phyloP scores from a whole-genome alignment of 1,140 invertebrate genomes.

The Bombyx mandarina region DNA sequence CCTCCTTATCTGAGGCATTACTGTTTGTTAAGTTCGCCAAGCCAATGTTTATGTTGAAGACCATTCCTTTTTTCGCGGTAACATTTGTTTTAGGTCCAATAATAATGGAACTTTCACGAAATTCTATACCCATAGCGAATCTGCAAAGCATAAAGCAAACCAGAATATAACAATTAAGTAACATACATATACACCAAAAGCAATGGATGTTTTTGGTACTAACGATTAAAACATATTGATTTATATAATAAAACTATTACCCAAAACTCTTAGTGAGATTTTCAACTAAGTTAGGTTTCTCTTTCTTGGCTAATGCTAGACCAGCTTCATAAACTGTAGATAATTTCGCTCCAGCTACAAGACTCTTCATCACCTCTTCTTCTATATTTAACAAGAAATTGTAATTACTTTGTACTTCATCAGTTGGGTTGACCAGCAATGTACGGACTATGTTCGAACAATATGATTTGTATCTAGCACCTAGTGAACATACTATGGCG shows the following conservation, averaged over 20 bases:
- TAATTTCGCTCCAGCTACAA: conserved; percentile 88
- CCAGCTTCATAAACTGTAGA: conserved; percentile 92
- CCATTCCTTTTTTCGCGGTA: conserved; percentile 93
- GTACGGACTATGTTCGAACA: conserved; percentile 99
- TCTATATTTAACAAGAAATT: conserved; percentile 94
- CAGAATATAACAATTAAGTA: not conserved
- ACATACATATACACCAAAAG: too few species aligned
- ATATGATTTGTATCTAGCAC: conserved; percentile 96
- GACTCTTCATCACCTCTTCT: conserved; percentile 89
- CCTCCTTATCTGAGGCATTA: conserved; percentile 86
- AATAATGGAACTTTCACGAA: conserved; percentile 93
- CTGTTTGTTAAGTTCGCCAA: conserved; percentile 90
- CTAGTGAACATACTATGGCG: conserved; percentile 95
- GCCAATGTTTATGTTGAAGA: conserved; percentile 97
- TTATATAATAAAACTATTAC: conserved; percentile 43
- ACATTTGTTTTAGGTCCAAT: conserved; percentile 91
- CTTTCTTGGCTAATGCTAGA: conserved; percentile 86
- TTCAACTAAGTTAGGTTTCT: conserved; percentile 89
- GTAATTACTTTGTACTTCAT: conserved; percentile 87
- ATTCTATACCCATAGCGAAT: conserved; percentile 98
- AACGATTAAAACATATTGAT: conserved; percentile 6
- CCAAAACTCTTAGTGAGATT: conserved; percentile 96
- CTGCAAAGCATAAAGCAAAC: conserved; percentile 28
- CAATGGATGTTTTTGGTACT: conserved; percentile 1
- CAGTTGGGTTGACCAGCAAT: conserved; percentile 95